Conservation (phyloP, 2,888 invertebrate genomes). For the Tachina lurida region DNA sequence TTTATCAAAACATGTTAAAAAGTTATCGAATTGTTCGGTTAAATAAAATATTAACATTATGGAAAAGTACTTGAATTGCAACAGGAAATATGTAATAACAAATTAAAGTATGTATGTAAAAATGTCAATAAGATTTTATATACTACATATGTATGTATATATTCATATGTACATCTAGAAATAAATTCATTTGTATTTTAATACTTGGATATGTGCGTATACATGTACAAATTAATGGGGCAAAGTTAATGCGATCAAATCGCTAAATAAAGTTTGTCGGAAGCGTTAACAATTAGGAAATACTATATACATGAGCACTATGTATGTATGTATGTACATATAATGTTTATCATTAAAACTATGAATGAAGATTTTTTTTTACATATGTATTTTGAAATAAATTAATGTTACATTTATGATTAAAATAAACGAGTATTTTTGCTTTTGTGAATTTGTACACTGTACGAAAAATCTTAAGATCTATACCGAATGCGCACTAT, state of each 20-base stretch:
- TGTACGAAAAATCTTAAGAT: conserved; percentile 33
- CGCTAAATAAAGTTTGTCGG: conserved; percentile 1
- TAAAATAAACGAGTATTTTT: conserved; percentile 60
- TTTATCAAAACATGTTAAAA: conserved; percentile 41
- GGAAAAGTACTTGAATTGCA: conserved; percentile 17
- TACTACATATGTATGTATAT: too few species aligned
- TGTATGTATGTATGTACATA: not conserved
- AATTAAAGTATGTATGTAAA: conserved; percentile 7
- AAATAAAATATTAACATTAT: conserved; percentile 10
- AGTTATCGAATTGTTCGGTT: not conserved
- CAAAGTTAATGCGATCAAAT: conserved; percentile 1
- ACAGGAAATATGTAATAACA: conserved; percentile 6
- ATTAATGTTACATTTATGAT: conserved; percentile 58
- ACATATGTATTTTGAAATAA: conserved; percentile 59
- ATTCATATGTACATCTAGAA: conserved; percentile 33
- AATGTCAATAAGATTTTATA: not conserved
- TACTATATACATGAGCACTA: conserved; percentile 20
- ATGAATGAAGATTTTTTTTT: conserved; percentile 28
- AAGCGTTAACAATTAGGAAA: not conserved
- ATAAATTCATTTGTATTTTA: conserved; percentile 20
- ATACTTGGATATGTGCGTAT: not conserved
- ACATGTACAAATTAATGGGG: not conserved
- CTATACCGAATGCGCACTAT: conserved; percentile 12
- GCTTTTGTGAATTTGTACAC: conserved; percentile 62
- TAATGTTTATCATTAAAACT: conserved; percentile 33